These are phyloP conservation scores for Eulacestoma nigropectus DNA, from an alignment of 2,113 vertebrate genomes.

Conservation along the genomic window DNA sequence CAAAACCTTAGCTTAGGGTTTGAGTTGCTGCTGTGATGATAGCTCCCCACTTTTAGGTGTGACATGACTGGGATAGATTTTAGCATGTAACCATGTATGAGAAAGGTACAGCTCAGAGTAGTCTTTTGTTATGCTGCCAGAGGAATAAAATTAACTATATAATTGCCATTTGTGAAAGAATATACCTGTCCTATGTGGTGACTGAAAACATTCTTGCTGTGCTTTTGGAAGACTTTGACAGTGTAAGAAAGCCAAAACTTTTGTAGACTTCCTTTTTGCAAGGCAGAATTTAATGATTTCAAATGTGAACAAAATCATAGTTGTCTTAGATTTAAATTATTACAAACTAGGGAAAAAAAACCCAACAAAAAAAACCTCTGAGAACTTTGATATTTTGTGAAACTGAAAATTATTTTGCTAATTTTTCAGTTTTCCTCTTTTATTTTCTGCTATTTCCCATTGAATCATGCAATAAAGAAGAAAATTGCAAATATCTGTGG, in stretches of 20 bases:
- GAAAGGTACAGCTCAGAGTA: background rate
- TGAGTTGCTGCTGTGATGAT: background rate
- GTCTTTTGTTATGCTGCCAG: background rate
- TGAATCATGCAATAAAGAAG: background rate
- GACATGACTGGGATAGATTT: background rate
- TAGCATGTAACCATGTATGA: background rate
- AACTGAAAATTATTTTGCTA: background rate
- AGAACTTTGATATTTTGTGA: background rate
- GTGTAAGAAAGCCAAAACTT: background rate
- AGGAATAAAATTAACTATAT: background rate
- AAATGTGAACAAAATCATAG: background rate
- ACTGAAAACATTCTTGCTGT: background rate
- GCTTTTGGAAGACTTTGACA: background rate
- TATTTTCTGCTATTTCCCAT: background rate
- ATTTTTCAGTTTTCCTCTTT: background rate
- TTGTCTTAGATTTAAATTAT: background rate
- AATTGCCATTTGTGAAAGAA: background rate
- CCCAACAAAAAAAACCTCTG: background rate
- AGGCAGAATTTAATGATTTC: background rate
- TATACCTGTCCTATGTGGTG: background rate
- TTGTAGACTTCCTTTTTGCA: background rate
- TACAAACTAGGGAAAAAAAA: background rate
- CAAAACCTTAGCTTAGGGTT: background rate
- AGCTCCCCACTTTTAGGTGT: background rate
- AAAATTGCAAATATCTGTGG: background rate